A percentile compares a stretch with the other conserved stretches of the same genome.
phyloP scores from a whole-genome alignment of 2,113 vertebrate genomes.

The Isurus oxyrinchus region DNA sequence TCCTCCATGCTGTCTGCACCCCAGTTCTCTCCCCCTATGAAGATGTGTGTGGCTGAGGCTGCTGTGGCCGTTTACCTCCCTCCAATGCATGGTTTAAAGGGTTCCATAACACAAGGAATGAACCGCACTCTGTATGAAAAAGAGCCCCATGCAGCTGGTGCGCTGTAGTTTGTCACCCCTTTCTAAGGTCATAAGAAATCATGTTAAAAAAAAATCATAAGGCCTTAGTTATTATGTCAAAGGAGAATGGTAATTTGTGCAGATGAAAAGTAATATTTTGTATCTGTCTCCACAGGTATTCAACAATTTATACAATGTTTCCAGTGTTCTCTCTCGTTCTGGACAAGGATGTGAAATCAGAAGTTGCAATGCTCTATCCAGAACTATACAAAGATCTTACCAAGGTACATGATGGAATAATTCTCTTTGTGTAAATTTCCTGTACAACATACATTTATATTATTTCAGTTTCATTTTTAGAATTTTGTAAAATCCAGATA shows the following conservation, averaged over 20 bases:
- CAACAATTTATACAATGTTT: slow-evolving; percentile 97
- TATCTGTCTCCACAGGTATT: slow-evolving; percentile 65
- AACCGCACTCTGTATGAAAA: too few species aligned
- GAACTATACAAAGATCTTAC: slow-evolving; percentile 95
- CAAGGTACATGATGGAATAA: slow-evolving; percentile 62
- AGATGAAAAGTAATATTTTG: neutral
- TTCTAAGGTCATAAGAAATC: neutral
- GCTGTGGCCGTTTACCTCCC: too few species aligned
- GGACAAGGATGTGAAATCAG: slow-evolving; percentile 96
- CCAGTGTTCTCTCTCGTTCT: slow-evolving; percentile 92
- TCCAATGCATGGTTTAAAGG: too few species aligned
- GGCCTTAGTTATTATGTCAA: neutral
- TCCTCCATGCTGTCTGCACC: too few species aligned
- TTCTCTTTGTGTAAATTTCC: neutral
- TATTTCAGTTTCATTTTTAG: neutral
- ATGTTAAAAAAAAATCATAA: neutral
- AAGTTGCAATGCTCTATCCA: slow-evolving; percentile 95
- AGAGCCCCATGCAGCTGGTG: too few species aligned
- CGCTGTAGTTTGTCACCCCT: neutral
- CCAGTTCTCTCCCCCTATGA: too few species aligned
- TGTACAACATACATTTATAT: neutral
- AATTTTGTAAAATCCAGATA: neutral
- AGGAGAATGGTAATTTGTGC: neutral
- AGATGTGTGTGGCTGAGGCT: too few species aligned
- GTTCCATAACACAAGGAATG: too few species aligned